Conservation (phyloP, 2,113 vertebrate species). For the Apteryx owenii region DNA sequence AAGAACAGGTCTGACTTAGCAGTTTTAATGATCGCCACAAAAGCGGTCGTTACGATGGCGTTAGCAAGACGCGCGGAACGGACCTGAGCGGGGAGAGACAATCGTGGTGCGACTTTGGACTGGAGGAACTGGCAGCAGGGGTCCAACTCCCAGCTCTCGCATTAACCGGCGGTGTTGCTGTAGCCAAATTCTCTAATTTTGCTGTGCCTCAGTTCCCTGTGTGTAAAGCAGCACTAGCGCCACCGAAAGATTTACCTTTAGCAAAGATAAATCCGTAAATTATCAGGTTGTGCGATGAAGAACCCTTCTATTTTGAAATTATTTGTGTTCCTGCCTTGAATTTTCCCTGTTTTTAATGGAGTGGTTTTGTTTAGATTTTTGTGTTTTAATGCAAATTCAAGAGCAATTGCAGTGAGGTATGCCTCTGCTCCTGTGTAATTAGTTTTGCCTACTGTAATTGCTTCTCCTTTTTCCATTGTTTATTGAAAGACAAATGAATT, state of each 20-base stretch:
- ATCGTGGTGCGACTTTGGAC: no score
- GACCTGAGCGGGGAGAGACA: accelerated
- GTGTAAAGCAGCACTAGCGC: background rate
- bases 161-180: background rate
- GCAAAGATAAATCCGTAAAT: background rate
- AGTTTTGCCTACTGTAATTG: conserved; percentile 41
- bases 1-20: background rate
- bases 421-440: conserved; percentile 4
- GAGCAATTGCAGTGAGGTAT: background rate
- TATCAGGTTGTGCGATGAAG: accelerated
- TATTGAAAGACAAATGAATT: conserved; percentile 22
- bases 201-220: background rate
- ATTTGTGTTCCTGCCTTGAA: background rate
- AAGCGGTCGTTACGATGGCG: accelerated
- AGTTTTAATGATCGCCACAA: accelerated
- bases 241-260: background rate
- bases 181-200: background rate
- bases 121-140: background rate
- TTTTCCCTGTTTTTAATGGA: background rate
- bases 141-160: accelerated
- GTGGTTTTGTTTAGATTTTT: background rate
- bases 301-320: background rate
- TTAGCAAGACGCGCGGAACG: accelerated
- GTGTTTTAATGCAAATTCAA: background rate
- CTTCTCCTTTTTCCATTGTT: conserved; percentile 31